Percentiles rank a stretch among this genome's conserved stretches.
Evolutionary conservation across 2,113 vertebrate genomes (phyloP).

Genomic region (Tragelaphus strepsiceros): DNA sequence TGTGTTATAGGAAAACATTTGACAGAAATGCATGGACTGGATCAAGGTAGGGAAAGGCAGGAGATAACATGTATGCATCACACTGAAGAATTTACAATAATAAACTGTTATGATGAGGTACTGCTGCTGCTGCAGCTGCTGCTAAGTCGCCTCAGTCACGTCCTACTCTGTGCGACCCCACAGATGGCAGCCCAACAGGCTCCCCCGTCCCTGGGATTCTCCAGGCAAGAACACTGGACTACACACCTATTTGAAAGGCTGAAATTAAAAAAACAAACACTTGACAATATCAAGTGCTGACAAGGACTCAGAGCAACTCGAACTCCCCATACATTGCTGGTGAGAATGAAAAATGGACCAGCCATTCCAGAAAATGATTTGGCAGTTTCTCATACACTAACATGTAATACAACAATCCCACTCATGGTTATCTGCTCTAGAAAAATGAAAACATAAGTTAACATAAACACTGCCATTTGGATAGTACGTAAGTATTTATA

Average conservation of each 20-base stretch:
- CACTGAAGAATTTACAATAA: neutral
- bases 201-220: too few relatives aligned
- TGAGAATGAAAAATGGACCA: neutral
- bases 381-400: neutral
- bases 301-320: neutral
- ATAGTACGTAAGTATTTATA: neutral
- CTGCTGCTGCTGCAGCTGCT: too few relatives aligned
- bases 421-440: neutral
- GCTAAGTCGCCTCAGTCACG: too few relatives aligned
- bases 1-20: conserved; percentile 3
- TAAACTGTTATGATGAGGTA: neutral
- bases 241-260: neutral
- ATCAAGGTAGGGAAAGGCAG: neutral
- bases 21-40: neutral
- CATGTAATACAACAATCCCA: neutral
- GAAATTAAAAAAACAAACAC: neutral
- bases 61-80: neutral
- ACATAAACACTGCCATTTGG: neutral
- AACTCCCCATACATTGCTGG: neutral
- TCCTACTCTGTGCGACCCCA: too few relatives aligned
- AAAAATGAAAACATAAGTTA: neutral
- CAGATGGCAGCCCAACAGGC: too few relatives aligned
- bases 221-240: too few relatives aligned
- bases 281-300: neutral
- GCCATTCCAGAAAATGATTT: neutral